A percentile compares a stretch with the other conserved stretches of the same genome.
Conservation (phyloP, 2,113 vertebrate species). For the Desmodus rotundus region DNA sequence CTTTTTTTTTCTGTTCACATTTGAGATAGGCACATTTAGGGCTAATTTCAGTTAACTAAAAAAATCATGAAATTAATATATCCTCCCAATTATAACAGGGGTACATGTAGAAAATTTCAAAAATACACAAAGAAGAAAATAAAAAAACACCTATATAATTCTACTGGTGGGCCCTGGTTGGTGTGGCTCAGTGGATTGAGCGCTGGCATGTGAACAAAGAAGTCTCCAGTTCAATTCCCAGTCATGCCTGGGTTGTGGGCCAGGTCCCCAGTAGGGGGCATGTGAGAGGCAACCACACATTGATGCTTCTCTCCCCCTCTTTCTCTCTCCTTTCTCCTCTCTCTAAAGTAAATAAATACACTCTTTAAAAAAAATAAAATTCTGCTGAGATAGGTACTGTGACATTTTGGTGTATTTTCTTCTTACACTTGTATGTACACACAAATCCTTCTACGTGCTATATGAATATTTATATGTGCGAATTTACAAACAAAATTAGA, state of each 20-base stretch:
- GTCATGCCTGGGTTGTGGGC: no score
- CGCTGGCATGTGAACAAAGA: no score
- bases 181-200: background rate
- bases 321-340: no score
- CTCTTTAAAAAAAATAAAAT: background rate
- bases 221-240: no score
- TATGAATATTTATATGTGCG: slow-evolving; percentile 18
- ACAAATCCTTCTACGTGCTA: background rate
- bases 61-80: background rate
- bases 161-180: background rate
- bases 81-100: background rate
- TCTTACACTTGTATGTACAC: background rate
- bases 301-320: no score
- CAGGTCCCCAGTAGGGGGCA: no score
- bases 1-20: background rate
- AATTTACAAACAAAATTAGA: slow-evolving; percentile 12
- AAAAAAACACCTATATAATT: background rate
- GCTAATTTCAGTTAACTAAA: background rate
- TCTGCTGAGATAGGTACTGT: background rate
- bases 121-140: background rate
- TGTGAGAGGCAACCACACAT: no score
- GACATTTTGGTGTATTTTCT: background rate
- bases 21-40: background rate
- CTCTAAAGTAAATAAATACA: no score
- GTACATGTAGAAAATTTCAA: background rate